Percentiles rank a stretch among this genome's conserved stretches.
Evolutionary conservation across 1,140 invertebrate species (phyloP).

Genomic region (Uloborus diversus): DNA sequence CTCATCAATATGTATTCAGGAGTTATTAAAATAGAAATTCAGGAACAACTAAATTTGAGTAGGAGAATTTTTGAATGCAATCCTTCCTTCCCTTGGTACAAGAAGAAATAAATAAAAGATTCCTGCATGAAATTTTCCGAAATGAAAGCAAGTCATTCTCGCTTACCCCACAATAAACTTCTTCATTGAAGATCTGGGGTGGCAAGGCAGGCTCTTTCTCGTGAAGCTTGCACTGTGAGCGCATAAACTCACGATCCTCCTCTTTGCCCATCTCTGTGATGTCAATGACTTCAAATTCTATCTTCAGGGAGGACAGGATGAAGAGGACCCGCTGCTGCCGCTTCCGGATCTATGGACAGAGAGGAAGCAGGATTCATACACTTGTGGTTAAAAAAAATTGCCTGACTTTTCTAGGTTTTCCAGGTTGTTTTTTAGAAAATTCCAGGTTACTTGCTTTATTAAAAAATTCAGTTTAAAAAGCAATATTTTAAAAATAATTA

Average conservation of each 20-base stretch:
- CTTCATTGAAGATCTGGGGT: conserved; percentile 93
- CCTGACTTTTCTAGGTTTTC: no score
- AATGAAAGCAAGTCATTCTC: no score
- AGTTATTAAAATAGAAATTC: no score
- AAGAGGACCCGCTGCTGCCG: conserved; percentile 89
- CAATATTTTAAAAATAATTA: not conserved
- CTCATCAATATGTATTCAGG: no score
- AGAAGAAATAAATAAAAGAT: no score
- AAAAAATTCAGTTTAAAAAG: not conserved
- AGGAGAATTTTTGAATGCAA: no score
- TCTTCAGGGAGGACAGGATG: conserved; percentile 89
- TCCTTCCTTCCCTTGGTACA: no score
- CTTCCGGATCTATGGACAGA: conserved; percentile 96
- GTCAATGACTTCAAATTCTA: conserved; percentile 88
- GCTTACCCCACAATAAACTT: conserved; percentile 89
- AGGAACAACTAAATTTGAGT: no score
- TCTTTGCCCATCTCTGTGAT: conserved; percentile 92
- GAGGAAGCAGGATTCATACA: no score
- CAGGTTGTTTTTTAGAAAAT: not conserved
- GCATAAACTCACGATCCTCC: conserved; percentile 90
- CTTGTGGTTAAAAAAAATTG: no score
- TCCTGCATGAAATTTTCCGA: no score
- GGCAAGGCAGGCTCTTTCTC: conserved; percentile 79
- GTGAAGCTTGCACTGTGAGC: conserved; percentile 79
- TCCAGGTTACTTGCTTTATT: not conserved